These are phyloP conservation scores for Porites lutea DNA, from an alignment of 64 coral and sea anemone species.

Conservation along the genomic window DNA sequence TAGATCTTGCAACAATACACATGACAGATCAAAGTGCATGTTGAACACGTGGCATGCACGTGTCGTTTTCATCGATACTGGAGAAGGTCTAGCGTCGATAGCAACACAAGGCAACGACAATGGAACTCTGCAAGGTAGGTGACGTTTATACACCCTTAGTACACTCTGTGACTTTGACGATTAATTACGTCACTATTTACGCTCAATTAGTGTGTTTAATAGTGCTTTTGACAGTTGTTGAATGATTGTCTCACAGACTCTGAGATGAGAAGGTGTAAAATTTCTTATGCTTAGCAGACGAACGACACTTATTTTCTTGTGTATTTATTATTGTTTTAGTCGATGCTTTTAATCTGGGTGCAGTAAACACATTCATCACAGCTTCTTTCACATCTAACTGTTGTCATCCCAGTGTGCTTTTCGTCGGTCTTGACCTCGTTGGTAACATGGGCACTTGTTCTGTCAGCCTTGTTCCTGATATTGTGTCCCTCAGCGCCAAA, in stretches of 20 bases:
- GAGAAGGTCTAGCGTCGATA: constrained; percentile 32
- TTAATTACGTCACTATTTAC: no score
- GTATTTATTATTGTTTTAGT: background rate
- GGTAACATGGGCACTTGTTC: constrained; percentile 42
- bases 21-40: constrained; percentile 11
- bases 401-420: constrained; percentile 5
- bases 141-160: background rate
- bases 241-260: no score
- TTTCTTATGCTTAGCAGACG: background rate
- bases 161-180: no score
- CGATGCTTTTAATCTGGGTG: background rate
- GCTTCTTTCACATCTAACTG: constrained; percentile 28
- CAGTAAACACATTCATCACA: background rate
- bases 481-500: background rate
- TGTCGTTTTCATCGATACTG: constrained; percentile 19
- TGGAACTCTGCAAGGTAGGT: constrained; percentile 30
- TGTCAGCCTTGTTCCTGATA: constrained; percentile 6
- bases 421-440: constrained; percentile 37
- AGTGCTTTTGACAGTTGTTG: no score
- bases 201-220: no score
- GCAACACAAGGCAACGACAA: constrained; percentile 5
- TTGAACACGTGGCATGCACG: constrained; percentile 8
- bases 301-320: no score
- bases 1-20: constrained; percentile 17
- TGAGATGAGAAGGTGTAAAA: no score